Base-by-base conservation (phyloP, 2,888 invertebrate species). In the Mimumesa dahlbomi region DNA sequence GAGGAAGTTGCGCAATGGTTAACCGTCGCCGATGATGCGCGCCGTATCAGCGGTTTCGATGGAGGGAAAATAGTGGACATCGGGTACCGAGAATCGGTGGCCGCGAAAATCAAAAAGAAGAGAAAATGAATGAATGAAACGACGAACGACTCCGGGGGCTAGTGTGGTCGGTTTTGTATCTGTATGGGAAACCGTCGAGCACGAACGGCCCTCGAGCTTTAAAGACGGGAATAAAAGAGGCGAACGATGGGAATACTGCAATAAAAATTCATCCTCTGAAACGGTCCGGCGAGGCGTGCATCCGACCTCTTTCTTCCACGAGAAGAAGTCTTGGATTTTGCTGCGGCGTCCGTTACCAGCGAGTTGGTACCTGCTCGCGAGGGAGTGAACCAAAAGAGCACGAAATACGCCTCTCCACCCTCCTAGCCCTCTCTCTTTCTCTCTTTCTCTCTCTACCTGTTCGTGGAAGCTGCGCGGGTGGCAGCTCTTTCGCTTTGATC, bases 1-100 rank as follows among this genome's bases (percentile, higher is more conserved):
- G 73, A 82, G 77, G 77, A 80, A 77, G 79, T 84, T 85, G 79
- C 84, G 85, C 80, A 85, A 85, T 78, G 79, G 75, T 66, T 73
- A 81, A 83, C 80, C 80, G 83, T 75, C 81, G 61, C 61, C 7
- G 42, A 25, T 36, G 45, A 18, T 16, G 34, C n/a, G 38, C 79
- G 77, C 69, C n/a, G n/a, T n/a, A n/a, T n/a, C n/a, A n/a, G n/a
- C n/a, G n/a, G n/a, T n/a, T n/a, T n/a, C n/a, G n/a, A n/a, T n/a
- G 73, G 7, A 25, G 25, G 25, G 4, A 25, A 25, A 7, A 25
- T 25, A 25, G 25, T 25, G 3, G 25, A 3, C 25, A n/a, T n/a
- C n/a, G n/a, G 40, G 31, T 50, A 48, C 40, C 21, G n/a, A n/a
- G 3, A 7, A 25, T 69, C 78, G 53, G 7, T 50, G 50, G 25